Percentiles rank a stretch among this genome's conserved stretches.
phyloP scores from a whole-genome alignment of 2,797 vertebrate species.

The Delichon dasypus region DNA sequence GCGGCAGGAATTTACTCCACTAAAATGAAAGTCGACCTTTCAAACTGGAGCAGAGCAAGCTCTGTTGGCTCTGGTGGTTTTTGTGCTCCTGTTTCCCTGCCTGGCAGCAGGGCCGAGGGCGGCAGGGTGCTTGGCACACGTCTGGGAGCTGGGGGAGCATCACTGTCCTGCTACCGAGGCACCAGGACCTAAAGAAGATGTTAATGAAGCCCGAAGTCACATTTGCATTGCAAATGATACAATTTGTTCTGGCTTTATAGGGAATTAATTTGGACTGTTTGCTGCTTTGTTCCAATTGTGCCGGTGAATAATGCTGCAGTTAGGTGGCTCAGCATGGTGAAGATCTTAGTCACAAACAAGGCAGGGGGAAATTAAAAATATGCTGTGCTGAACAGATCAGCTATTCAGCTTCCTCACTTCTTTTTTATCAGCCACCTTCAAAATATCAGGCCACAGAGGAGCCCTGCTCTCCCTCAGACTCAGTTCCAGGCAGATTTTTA shows the following conservation, averaged over 20 bases:
- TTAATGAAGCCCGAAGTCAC: slow-evolving; percentile 49
- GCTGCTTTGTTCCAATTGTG: slow-evolving; percentile 58
- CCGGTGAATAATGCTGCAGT: slow-evolving; percentile 33
- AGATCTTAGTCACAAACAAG: slow-evolving; percentile 4
- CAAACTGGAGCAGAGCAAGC: neutral
- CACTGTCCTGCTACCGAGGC: neutral
- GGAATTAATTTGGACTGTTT: slow-evolving; percentile 55
- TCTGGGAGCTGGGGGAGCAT: neutral
- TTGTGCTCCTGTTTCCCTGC: neutral
- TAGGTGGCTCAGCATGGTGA: neutral
- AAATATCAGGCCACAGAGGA: neutral
- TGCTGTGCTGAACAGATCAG: neutral
- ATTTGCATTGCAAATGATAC: slow-evolving; percentile 67
- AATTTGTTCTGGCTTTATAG: slow-evolving; percentile 60
- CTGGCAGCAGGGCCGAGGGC: neutral
- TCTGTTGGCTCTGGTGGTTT: neutral
- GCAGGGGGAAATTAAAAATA: neutral
- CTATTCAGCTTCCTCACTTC: neutral
- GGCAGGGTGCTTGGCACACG: neutral
- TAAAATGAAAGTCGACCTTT: neutral
- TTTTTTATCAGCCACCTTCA: neutral
- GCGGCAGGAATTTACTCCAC: neutral
- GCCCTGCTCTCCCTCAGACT: neutral
- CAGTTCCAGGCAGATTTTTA: neutral
- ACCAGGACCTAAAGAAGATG: slow-evolving; percentile 39